Base-by-base conservation (phyloP, 2,797 vertebrate species). In the Brachymystax lenok region DNA sequence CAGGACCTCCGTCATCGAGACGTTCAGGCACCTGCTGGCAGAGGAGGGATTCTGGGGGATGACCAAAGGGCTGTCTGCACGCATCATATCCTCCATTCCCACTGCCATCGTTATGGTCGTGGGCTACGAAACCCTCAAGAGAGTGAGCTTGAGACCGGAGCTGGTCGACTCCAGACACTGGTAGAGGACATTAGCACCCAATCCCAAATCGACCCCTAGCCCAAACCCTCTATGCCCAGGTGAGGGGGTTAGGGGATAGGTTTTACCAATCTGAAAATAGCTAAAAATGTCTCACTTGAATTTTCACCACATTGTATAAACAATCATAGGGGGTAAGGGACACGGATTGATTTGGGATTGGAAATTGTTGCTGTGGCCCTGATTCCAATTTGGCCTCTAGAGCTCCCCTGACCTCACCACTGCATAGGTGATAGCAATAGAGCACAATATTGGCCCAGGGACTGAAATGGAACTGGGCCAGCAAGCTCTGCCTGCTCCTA, bases 101-200 rank as follows among this genome's bases (percentile, higher is more conserved):
- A 98, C 98, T 1, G 96, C 97, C 90, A 96, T 99, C 0, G 97
- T 98, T 90, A 97, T 99, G 50, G 98, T 98, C 80, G 96, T 99
- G 68, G 98, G 98, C 0, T 99, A 99, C 0, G 98, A 99, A 88
- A 97, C 96, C 0, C 94, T 99, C 51, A 99, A 99, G 92, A 99
- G 96, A 80, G 89, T 99, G 61, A 99, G 98, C 89, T 90, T 99
- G 46, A 93, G 97, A 1, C 97, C 98, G 0, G 98, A 99, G 92
- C 92, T 99, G 88, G 94, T 99, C 80, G 98, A 99, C 82, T 98
- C 98, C 0, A 94, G 98, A 80, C 98, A 99, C 89, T 99, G 97
- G 98, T 99, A 97, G 91, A 85, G 73, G 27, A 74, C 0, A 52
- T 40, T 19, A 6, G 59, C 59, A 63, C 21, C n/a, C 21, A 12